phyloP scores from a whole-genome alignment of 2,797 vertebrate genomes.

The Galagoides demidoff region DNA sequence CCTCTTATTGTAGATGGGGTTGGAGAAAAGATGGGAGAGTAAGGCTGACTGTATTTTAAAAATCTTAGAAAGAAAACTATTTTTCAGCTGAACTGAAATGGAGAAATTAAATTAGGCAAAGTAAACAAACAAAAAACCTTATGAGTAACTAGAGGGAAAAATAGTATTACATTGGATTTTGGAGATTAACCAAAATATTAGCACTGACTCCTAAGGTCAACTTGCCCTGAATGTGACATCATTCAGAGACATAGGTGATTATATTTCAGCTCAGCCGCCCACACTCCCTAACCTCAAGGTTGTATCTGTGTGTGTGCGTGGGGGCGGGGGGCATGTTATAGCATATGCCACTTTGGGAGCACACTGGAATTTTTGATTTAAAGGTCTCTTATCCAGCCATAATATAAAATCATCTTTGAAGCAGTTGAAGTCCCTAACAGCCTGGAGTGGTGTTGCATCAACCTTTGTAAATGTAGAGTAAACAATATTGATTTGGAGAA shows the following conservation, averaged over 20 bases:
- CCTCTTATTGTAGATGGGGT: fast-evolving
- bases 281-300: constrained; percentile 18
- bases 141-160: not conserved
- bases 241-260: constrained; percentile 45
- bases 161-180: constrained; percentile 4
- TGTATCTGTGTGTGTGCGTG: not conserved
- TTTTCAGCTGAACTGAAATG: constrained; percentile 21
- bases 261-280: not conserved
- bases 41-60: not conserved
- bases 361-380: constrained; percentile 50
- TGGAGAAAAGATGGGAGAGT: not conserved
- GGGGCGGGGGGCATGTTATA: not conserved
- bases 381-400: not conserved
- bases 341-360: constrained; percentile 1
- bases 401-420: constrained; percentile 55
- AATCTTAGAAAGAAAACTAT: not conserved
- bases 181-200: constrained; percentile 48
- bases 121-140: not conserved
- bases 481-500: constrained; percentile 48
- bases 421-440: constrained; percentile 38
- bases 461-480: constrained; percentile 50
- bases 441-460: constrained; percentile 28
- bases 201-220: not conserved
- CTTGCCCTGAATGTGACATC: not conserved
- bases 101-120: not conserved